Conservation (phyloP, 2,113 vertebrate genomes). For the Paramormyrops kingsleyae region DNA sequence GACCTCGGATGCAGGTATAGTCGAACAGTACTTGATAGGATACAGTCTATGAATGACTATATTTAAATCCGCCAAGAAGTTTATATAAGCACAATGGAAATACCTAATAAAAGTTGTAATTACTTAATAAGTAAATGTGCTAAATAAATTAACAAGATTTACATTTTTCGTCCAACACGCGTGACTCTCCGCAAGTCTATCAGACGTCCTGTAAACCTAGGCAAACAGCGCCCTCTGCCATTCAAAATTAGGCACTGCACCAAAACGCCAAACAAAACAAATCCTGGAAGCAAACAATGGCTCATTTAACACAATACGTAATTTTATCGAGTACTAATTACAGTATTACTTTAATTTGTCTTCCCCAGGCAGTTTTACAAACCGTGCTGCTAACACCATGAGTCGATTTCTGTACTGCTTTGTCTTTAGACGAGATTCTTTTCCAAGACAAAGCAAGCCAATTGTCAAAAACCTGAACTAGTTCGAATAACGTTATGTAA, state of each 20-base stretch:
- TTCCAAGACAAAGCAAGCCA: background rate
- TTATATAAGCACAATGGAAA: background rate
- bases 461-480: background rate
- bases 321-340: background rate
- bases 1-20: background rate
- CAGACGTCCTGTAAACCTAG: background rate
- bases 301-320: background rate
- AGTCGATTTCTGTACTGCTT: background rate
- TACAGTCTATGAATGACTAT: background rate
- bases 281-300: background rate
- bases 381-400: background rate
- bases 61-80: background rate
- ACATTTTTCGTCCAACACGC: background rate
- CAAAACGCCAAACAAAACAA: background rate
- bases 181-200: background rate
- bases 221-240: slow-evolving; percentile 32
- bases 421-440: background rate
- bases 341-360: background rate
- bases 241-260: slow-evolving; percentile 15
- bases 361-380: background rate
- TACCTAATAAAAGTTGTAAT: background rate
- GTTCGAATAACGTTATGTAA: background rate
- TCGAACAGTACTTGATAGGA: background rate
- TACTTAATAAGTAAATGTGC: background rate
- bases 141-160: background rate